Base-by-base conservation (phyloP, 2,113 vertebrate genomes). In the Cettia cetti region DNA sequence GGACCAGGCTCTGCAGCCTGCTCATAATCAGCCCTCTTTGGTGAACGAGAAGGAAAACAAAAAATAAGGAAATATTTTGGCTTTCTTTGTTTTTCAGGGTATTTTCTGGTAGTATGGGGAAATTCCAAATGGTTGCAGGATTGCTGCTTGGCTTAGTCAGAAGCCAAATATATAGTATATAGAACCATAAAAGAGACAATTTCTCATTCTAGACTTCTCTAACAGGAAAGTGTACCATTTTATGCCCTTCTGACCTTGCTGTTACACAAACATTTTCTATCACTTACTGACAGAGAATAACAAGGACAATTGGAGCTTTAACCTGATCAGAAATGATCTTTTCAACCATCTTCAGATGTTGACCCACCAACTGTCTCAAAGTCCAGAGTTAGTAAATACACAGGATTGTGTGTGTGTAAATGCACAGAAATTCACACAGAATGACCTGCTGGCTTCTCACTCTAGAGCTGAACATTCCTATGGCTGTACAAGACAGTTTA, bases 371-470 rank as follows among this genome's bases (percentile, higher is more conserved):
- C 10, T 30, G 8, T 50, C 11, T 71, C 21, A 15, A 76, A 54
- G 18, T 20, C 28, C 33, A 65, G 47, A 42, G 54, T 59, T 37
- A 71, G 4, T 50, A 71, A 76, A 45, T 47, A 20, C 7, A 50
- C 6, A 33, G 15, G 21, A 30, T 9, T 23, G 23, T 37, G 13
- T 63, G 23, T 53, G 13, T 59, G 35, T 50, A 11, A 4, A 22
- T 15, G 27, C 42, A 68, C 10, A 85, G 30, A 64, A 76, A 24
- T 5, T 33, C 66, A 68, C 14, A 24, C 10, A 50, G 13, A 37
- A 63, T 0, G 1, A 53, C 7, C 27, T 37, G 23, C 8, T n/a
- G 15, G 26, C 7, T 49, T 86, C 42, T 63, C 1, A 1, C 18
- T 50, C 42, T 47, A 44, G 30, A 71, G 18, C 13, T 76, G 28